Conservation (phyloP, 92 coral and sea anemone genomes). For the Nematostella vectensis region DNA sequence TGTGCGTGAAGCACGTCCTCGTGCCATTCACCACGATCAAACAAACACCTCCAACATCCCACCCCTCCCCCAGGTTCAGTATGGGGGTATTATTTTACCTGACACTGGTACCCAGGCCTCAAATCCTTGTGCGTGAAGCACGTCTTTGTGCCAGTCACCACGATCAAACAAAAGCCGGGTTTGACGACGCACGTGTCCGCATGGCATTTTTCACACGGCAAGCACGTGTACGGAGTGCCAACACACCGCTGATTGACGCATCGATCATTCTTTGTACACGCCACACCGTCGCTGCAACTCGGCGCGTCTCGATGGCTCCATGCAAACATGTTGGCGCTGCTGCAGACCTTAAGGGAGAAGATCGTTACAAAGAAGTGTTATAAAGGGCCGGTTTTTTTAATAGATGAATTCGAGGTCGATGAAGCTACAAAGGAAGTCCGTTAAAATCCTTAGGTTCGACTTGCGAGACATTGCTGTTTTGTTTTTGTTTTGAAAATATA, state of each 20-base stretch:
- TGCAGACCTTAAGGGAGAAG: slow-evolving; percentile 34
- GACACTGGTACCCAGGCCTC: slow-evolving; percentile 46
- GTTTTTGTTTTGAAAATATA: no score
- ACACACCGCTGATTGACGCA: slow-evolving; percentile 52
- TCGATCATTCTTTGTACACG: slow-evolving; percentile 61
- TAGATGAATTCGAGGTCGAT: no score
- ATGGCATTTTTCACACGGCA: slow-evolving; percentile 63
- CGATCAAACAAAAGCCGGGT: slow-evolving; percentile 53
- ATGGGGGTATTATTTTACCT: slow-evolving; percentile 26
- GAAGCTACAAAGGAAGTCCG: no score
- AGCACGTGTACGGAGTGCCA: slow-evolving; percentile 69
- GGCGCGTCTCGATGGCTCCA: slow-evolving; percentile 60
- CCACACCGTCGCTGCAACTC: slow-evolving; percentile 49
- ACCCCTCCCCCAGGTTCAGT: no score
- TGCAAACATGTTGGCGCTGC: slow-evolving; percentile 29
- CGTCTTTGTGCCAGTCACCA: slow-evolving; percentile 15
- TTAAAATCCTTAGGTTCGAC: no score
- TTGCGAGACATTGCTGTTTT: no score
- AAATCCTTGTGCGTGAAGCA: slow-evolving; percentile 28
- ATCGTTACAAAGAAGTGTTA: no score
- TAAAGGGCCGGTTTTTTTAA: no score
- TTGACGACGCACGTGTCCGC: slow-evolving; percentile 55
- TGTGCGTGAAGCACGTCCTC: slow-evolving; percentile 30
- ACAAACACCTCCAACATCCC: no score
- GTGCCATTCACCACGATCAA: slow-evolving; percentile 23